These are phyloP conservation scores for Drosophila mojavensis DNA, from an alignment of 1,140 invertebrate genomes.

Conservation along the genomic window DNA sequence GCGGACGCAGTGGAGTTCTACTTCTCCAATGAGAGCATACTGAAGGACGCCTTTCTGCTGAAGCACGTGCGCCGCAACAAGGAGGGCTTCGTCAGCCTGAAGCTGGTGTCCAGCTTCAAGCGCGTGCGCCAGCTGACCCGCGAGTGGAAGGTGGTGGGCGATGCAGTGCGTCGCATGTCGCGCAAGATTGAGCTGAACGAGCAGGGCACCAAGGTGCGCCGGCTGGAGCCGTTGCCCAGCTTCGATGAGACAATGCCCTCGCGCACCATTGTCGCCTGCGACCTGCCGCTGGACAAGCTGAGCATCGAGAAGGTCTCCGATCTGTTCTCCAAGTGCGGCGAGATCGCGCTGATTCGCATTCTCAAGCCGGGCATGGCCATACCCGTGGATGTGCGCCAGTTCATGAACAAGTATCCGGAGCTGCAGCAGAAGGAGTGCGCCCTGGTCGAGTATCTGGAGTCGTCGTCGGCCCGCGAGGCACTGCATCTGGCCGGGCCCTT, in stretches of 20 bases:
- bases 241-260: slow-evolving; percentile 96
- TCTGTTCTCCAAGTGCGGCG: slow-evolving; percentile 93
- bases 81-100: slow-evolving; percentile 96
- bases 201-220: slow-evolving; percentile 94
- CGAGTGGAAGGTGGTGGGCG: slow-evolving; percentile 96
- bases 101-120: slow-evolving; percentile 96
- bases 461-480: slow-evolving; percentile 92
- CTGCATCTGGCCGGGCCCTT: slow-evolving; percentile 86
- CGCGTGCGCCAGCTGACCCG: slow-evolving; percentile 96
- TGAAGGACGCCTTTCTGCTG: slow-evolving; percentile 96
- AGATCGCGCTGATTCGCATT: slow-evolving; percentile 94
- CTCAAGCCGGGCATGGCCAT: slow-evolving; percentile 93
- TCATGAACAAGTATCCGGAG: slow-evolving; percentile 95
- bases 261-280: slow-evolving; percentile 94
- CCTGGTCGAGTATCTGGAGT: slow-evolving; percentile 94
- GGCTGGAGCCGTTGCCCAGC: slow-evolving; percentile 92
- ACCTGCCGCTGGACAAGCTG: slow-evolving; percentile 92
- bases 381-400: slow-evolving; percentile 94
- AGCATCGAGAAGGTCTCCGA: slow-evolving; percentile 95
- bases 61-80: slow-evolving; percentile 97
- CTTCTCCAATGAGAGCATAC: slow-evolving; percentile 96
- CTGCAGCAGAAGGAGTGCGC: slow-evolving; percentile 93
- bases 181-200: slow-evolving; percentile 95
- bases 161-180: slow-evolving; percentile 90
- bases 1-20: slow-evolving; percentile 95